phyloP scores from a whole-genome alignment of 2,797 vertebrate species.

The Mycteria americana region DNA sequence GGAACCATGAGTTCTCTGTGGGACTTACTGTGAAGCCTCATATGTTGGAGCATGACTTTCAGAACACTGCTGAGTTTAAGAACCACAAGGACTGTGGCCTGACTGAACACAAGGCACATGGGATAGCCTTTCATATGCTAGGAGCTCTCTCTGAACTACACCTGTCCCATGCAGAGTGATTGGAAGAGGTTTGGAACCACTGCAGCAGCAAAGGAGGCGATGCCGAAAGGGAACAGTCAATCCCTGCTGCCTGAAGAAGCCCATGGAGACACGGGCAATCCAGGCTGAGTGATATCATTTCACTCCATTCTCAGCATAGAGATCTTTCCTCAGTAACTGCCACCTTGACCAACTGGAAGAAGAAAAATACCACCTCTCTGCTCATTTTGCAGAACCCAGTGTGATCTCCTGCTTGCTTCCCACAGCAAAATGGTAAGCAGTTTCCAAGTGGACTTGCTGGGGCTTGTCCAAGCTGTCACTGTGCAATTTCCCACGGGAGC shows the following conservation, averaged over 20 bases:
- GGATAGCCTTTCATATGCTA: not conserved
- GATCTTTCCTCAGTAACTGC: not conserved
- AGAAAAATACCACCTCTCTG: not conserved
- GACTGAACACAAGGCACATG: not conserved
- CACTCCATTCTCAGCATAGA: not conserved
- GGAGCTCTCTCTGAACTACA: not conserved
- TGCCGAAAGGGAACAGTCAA: not conserved
- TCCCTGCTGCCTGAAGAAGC: not conserved
- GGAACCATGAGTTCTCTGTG: too few species aligned
- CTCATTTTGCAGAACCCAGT: not conserved
- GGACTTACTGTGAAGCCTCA: not conserved
- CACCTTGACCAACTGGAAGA: not conserved
- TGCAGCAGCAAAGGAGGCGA: not conserved
- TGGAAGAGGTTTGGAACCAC: not conserved
- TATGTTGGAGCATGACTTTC: not conserved
- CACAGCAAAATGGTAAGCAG: not conserved
- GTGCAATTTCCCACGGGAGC: not conserved
- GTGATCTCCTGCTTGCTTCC: not conserved
- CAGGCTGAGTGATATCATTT: not conserved
- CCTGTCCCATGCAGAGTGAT: not conserved
- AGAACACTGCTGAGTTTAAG: not conserved
- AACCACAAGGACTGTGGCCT: not conserved
- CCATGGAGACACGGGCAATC: accelerated
- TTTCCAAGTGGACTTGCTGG: not conserved
- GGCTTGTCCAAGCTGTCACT: not conserved